These are phyloP conservation scores for Bombus difficillimus DNA, from an alignment of 1,140 invertebrate species.

Conservation along the genomic window DNA sequence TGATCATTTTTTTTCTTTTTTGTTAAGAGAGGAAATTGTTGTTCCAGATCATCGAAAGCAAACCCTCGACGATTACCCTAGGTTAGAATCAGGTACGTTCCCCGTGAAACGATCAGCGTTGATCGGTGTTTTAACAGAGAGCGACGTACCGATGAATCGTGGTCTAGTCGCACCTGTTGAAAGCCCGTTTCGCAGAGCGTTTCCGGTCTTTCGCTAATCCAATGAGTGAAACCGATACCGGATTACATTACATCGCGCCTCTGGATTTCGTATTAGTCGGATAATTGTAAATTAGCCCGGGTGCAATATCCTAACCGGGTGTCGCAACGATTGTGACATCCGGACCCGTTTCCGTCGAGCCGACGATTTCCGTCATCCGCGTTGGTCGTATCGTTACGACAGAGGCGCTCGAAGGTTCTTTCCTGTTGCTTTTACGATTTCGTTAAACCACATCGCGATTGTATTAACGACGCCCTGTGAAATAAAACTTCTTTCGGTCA, in stretches of 20 bases:
- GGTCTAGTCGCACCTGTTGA: constrained; percentile 18
- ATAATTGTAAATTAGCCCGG: constrained; percentile 49
- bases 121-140: background rate
- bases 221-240: constrained; percentile 7
- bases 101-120: background rate
- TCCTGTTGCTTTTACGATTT: constrained; percentile 22
- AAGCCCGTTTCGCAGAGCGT: constrained; percentile 32
- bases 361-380: constrained; percentile 51
- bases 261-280: constrained; percentile 18
- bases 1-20: background rate
- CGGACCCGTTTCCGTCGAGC: constrained; percentile 49
- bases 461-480: background rate
- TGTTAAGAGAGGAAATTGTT: background rate
- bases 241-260: constrained; percentile 15
- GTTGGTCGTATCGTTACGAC: constrained; percentile 44
- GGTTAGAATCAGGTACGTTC: constrained; percentile 80
- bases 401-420: constrained; percentile 15
- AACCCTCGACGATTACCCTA: constrained; percentile 79
- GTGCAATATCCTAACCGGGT: constrained; percentile 52
- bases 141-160: background rate
- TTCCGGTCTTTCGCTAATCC: constrained; percentile 37
- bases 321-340: constrained; percentile 47
- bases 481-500: background rate
- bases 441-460: constrained; percentile 2
- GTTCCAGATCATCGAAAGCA: constrained; percentile 81